Evolutionary conservation across 2,113 vertebrate genomes (phyloP), one percentile per base, ranked within the genome.

Genomic region (Channa maculata): DNA sequence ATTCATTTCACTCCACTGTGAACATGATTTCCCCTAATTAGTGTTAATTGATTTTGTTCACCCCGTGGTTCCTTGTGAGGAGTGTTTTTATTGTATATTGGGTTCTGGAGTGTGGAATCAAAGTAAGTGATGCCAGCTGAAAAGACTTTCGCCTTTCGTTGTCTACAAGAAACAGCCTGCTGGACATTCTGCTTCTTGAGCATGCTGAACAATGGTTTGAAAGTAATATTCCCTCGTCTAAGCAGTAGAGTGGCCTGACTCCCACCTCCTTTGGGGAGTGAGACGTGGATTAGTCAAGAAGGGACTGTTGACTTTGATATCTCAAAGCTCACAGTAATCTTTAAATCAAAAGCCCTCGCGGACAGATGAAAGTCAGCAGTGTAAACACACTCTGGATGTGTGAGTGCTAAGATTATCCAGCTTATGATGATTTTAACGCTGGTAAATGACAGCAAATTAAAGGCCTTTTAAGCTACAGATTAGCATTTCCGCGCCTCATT

Each of bases 371-470:
- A 77, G 80, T 70, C 57, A 6, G 80, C 65, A 57, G 77, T 82
- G 83, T 89, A 88, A 90, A 92, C 86, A 91, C 68, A 66, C 75
- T 69, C 74, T 37, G 86, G 61, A 73, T 79, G 82, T 71, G 70
- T 57, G 49, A 84, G 78, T 77, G 69, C 82, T 61, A 38, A 85
- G 89, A 91, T 92, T 88, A 90, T 83, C 77, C 83, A 67, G 72
- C 73, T 80, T 76, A 65, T 89, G 85, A 90, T 89, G 82, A 80
- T 88, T 88, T 84, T 74, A 90, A 90, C 55, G 36, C 75, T 80
- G 66, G 79, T 86, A 91, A 91, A 91, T 80, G 85, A 86, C 86
- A 71, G 77, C 88, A 92, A 92, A 90, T 92, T 86, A 91, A 91
- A 83, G 86, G 78, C 73, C 68, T 86, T 86, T 90, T 89, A 92